Base-by-base conservation (phyloP, 2,797 vertebrate species). In the Eremophila alpestris region DNA sequence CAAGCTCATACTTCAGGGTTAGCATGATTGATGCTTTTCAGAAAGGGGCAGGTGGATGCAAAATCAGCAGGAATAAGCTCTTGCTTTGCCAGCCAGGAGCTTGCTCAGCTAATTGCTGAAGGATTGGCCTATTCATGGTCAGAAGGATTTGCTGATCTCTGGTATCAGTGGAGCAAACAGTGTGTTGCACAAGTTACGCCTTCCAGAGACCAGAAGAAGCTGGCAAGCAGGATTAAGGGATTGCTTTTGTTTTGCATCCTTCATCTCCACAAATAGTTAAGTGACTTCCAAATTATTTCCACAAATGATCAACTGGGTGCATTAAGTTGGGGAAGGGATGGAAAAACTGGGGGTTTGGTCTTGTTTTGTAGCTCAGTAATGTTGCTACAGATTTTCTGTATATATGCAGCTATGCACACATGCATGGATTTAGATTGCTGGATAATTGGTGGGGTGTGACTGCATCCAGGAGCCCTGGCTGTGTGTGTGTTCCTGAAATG, bases 351-450 rank as follows among this genome's bases (percentile, higher is more conserved):
- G 34, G 20, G 5, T 46, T 91, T 20, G 10, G 4, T 21, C 34
- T 79, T 60, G n/a, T 62, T 70, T 78, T 51, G 12, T 48, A 76
- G 71, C 41, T 90, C 77, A 51, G 67, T 81, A 40, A 69, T 5
- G 34, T 81, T 81, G 76, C 85, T 90, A 48, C 51, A 30, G 54
- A n/a, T 78, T 67, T 80, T 82, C 91, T 92, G 87, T 92, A 54
- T 85, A 48, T 80, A 38, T 51, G 52, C 85, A 78, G 79, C 68
- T 84, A 41, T 69, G 75, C 46, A 94, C 85, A 75, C 24, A 6
- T 94, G 89, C 82, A 92, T 94, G 87, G 63, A 32, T 79, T 93
- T 77, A 74, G 76, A 83, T 75, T 81, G 62, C 69, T 83, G 89
- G 51, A 59, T 78, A 55, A 75, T 27, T 5, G 4, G 41, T 78